A percentile compares a stretch with the other conserved stretches of the same genome.
Conservation (phyloP, 2,113 vertebrate genomes). For the Fulica atra region DNA sequence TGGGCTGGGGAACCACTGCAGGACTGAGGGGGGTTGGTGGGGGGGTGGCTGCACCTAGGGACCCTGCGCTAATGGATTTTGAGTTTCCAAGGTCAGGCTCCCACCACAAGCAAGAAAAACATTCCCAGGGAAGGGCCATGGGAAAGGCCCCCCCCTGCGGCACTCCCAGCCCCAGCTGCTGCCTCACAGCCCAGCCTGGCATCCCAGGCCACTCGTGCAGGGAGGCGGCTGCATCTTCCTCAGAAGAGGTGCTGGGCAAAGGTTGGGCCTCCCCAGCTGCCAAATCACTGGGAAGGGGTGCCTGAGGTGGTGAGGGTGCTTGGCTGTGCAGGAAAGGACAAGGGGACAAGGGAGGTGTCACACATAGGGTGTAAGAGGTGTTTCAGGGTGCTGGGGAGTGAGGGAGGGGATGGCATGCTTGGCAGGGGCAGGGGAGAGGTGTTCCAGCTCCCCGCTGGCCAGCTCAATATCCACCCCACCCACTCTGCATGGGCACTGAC, state of each 20-base stretch:
- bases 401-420: background rate
- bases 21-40: background rate
- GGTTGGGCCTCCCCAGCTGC: background rate
- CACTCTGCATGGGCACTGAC: background rate
- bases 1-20: fast-evolving
- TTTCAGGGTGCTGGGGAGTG: fast-evolving
- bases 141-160: background rate
- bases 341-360: background rate
- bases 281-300: background rate
- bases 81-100: conserved; percentile 48
- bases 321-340: background rate
- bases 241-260: background rate
- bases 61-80: background rate
- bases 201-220: background rate
- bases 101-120: conserved; percentile 32
- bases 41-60: background rate
- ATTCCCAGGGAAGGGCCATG: conserved; percentile 53
- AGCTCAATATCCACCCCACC: background rate
- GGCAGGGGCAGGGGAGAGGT: background rate
- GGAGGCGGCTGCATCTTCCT: background rate
- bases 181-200: conserved; percentile 34
- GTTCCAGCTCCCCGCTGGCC: background rate
- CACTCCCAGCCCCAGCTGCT: background rate
- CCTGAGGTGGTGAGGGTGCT: fast-evolving
- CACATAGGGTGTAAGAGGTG: background rate